phyloP scores from a whole-genome alignment of 2,113 vertebrate species.

The Melanerpes formicivorus region DNA sequence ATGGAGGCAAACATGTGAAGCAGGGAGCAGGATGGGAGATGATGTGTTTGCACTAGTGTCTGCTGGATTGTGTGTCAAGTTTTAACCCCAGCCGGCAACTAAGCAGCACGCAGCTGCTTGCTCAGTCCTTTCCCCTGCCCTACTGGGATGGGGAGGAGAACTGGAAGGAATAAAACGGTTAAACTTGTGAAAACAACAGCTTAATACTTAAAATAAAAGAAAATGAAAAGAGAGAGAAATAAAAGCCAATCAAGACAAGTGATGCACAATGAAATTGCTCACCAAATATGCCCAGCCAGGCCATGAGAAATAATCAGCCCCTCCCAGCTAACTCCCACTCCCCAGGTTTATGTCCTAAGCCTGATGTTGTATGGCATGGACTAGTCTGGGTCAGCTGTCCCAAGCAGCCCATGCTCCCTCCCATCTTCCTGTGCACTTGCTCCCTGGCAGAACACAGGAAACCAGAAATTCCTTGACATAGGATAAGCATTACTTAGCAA shows the following conservation, averaged over 20 bases:
- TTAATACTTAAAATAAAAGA: background rate
- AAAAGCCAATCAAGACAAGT: background rate
- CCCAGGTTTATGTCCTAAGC: background rate
- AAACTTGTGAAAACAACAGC: background rate
- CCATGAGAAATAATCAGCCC: background rate
- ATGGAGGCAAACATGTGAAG: background rate
- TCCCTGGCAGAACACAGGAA: background rate
- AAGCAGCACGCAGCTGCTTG: background rate
- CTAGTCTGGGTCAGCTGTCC: background rate
- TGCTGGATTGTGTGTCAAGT: accelerated
- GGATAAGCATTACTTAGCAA: background rate
- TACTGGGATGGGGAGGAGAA: background rate
- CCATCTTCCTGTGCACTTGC: background rate
- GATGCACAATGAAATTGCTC: background rate
- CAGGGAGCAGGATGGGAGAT: accelerated
- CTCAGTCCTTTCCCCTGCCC: background rate
- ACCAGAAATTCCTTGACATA: background rate
- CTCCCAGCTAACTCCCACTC: background rate
- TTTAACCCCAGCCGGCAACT: background rate
- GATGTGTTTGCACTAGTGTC: background rate
- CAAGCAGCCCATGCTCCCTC: background rate
- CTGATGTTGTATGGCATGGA: background rate
- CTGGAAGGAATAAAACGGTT: background rate
- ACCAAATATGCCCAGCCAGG: background rate
- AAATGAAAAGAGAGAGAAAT: background rate